Evolutionary conservation across 2,888 invertebrate species (phyloP), one percentile per base, ranked within the genome.

Genomic region (Epinotia nisella): DNA sequence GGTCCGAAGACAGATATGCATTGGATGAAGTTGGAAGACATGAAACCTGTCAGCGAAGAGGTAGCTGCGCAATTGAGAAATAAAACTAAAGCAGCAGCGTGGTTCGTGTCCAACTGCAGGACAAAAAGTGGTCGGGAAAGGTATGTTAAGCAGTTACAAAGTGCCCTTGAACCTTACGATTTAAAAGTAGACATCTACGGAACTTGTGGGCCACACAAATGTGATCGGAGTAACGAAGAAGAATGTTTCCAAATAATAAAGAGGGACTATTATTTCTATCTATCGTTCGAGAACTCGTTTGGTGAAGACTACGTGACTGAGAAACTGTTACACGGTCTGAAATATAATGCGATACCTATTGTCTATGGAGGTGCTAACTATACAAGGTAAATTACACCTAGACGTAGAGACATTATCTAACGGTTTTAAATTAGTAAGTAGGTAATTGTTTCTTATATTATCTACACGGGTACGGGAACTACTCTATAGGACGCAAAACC

Each of bases 311-410:
- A 90, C 68, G 90, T 90, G 0, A 90, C 91, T 3, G 91, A 91
- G 75, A 90, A 90, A 75, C 65, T 91, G 68, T 75, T 90, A 29
- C 74, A 81, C 51, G 83, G 84, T 1, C 78, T 91, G 49, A 78
- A 85, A 41, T 79, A 89, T 74, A 81, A 85, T 58, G 80, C 86
- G 0, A 78, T 91, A 1, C 90, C 91, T 2, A 81, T 91, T 35
- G 90, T 91, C 0, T 90, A 80, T 70, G 91, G 90, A 2, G 88
- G 81, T 1, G 89, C 90, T 24, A 87, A 91, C 74, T 91, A 91
- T 72, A 62, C 62, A 29, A 62, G 62, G 62, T 62, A 45, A 39
- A 21, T 21, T 0, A 39, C 1, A 59, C 5, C 5, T 5, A 7
- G 24, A 24, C 5, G 0, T 29, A 3, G 29, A n/a, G n/a, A n/a